Conservation (phyloP, 35 echinoderm and acorn worm genomes). For the Heliocidaris tuberculata region DNA sequence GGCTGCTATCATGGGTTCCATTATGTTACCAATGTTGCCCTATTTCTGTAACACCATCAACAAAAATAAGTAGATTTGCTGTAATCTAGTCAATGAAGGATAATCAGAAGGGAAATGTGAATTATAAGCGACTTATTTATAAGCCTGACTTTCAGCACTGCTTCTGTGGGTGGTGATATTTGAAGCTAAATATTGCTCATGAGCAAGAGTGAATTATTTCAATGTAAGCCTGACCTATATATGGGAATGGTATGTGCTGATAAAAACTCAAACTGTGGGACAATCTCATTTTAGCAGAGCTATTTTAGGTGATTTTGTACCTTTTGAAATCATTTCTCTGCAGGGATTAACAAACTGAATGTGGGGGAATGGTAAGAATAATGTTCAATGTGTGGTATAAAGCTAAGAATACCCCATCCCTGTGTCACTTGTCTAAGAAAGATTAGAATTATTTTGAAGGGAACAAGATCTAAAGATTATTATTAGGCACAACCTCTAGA, state of each 20-base stretch:
- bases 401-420: background rate
- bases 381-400: background rate
- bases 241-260: background rate
- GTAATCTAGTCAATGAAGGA: background rate
- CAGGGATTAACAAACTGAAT: background rate
- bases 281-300: background rate
- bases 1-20: background rate
- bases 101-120: background rate
- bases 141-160: background rate
- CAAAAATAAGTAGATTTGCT: background rate
- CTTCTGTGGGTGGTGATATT: background rate
- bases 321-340: background rate
- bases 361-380: background rate
- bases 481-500: too few species aligned
- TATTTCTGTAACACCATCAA: background rate
- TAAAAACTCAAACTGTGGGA: background rate
- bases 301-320: background rate
- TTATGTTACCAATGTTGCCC: background rate
- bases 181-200: constrained; percentile 18
- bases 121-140: background rate
- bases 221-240: background rate
- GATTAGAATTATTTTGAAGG: too few species aligned
- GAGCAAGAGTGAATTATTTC: background rate
- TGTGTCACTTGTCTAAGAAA: background rate
- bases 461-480: too few species aligned